Evolutionary conservation across 2,797 vertebrate species (phyloP), one percentile per base, ranked within the genome.

Genomic region (Darevskia mixta): DNA sequence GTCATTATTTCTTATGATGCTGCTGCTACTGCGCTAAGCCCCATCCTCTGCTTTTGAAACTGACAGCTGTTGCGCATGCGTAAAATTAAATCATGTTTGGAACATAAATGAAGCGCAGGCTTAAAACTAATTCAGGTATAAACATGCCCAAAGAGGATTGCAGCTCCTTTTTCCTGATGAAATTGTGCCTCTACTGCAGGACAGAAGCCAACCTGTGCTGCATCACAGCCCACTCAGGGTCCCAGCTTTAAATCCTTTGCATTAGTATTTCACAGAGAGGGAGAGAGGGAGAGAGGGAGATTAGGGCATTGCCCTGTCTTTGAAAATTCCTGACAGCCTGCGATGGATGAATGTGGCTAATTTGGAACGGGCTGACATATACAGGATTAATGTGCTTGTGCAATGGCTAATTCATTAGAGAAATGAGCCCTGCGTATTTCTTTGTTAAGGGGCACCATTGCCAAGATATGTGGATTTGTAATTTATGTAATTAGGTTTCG

Each of bases 1-100:
- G 91, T 94, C 92, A 93, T 90, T 92, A 84, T 94, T 90, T 92
- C 66, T 94, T 93, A 92, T 91, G 79, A 79, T 90, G 87, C 86
- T 89, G 83, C 87, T 89, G 41, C 5, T 43, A 5, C 38, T 11
- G 49, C 78, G 77, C 79, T 79, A 67, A 90, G 87, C 78, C 55
- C 76, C 76, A 25, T 80, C 75, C 72, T 89, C 58, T 55, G 38
- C 43, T 58, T 81, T 79, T 61, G 2, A 0, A 88, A 78, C 87
- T 0, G 0, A 64, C 92, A 94, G 86, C 87, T 91, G 90, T 86
- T 91, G 71, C 35, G 0, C 92, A 90, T 90, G 82, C 67, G 61
- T 79, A 77, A 94, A 94, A 91, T 93, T 89, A 88, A 91, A 89
- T 87, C 58, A 73, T 83, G 55, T 80, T 92, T 84, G 67, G 87